Evolutionary conservation across 2,888 invertebrate species (phyloP).

Genomic region (Conus canariensis): DNA sequence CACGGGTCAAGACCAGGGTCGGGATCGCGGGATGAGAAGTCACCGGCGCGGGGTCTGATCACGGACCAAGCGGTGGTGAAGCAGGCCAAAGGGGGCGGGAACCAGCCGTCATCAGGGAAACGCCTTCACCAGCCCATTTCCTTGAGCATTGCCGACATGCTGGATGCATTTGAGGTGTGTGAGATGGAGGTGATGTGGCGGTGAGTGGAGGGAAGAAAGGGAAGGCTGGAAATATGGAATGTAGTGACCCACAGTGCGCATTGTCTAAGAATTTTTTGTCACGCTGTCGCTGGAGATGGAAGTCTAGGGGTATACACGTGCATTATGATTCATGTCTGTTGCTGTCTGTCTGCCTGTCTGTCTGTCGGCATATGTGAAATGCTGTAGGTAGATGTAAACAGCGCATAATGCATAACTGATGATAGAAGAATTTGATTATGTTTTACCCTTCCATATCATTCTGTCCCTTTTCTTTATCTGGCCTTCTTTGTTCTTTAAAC

Average conservation of each 20-base stretch:
- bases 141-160: constrained; percentile 74
- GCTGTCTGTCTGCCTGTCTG: too few species aligned
- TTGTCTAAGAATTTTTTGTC: too few species aligned
- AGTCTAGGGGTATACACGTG: too few species aligned
- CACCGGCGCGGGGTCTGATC: constrained; percentile 43
- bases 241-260: too few species aligned
- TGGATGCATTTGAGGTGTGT: constrained; percentile 74
- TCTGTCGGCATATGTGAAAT: too few species aligned
- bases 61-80: constrained; percentile 47
- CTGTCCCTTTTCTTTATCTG: too few species aligned
- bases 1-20: constrained; percentile 9
- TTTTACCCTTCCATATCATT: too few species aligned
- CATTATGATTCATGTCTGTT: too few species aligned
- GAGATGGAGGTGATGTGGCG: background rate
- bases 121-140: constrained; percentile 75
- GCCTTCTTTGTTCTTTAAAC: too few species aligned
- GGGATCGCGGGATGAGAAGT: constrained; percentile 25
- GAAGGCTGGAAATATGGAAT: background rate
- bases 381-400: background rate
- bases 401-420: too few species aligned
- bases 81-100: constrained; percentile 75
- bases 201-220: background rate
- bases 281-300: too few species aligned
- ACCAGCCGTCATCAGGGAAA: constrained; percentile 61
- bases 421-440: too few species aligned